Conservation (phyloP, 2,797 vertebrate genomes). For the Epinephelus awoara region DNA sequence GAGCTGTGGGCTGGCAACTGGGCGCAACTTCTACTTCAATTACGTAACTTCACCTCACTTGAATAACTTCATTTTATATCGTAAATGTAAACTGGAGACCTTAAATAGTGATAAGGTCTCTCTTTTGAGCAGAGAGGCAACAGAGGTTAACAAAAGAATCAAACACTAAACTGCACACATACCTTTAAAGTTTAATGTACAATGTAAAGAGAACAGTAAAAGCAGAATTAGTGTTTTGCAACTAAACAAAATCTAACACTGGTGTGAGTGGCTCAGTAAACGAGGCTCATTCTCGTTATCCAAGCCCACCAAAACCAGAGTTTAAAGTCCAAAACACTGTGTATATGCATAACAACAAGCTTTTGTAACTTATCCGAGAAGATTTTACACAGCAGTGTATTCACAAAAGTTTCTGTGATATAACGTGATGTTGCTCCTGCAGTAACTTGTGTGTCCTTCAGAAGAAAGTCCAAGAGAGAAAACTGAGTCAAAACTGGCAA, state of each 20-base stretch:
- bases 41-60: slow-evolving; percentile 55
- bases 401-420: slow-evolving; percentile 27
- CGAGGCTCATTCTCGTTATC: neutral
- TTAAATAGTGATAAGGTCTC: slow-evolving; percentile 13
- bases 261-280: slow-evolving; percentile 5
- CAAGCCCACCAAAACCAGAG: neutral
- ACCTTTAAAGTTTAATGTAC: slow-evolving; percentile 6
- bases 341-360: neutral
- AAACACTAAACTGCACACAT: slow-evolving; percentile 7
- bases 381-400: slow-evolving; percentile 30
- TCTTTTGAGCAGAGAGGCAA: slow-evolving; percentile 37
- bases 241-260: neutral
- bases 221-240: neutral
- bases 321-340: neutral
- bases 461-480: slow-evolving; percentile 40
- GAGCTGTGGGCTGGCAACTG: slow-evolving; percentile 60
- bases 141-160: slow-evolving; percentile 8
- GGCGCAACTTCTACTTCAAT: slow-evolving; percentile 48
- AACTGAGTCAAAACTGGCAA: slow-evolving; percentile 41
- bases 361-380: neutral
- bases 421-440: slow-evolving; percentile 29
- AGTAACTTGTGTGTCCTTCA: slow-evolving; percentile 27
- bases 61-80: slow-evolving; percentile 32
- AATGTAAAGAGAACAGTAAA: neutral
- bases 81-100: slow-evolving; percentile 33